Conservation (phyloP, 2,113 vertebrate species). For the Eurypyga helias region DNA sequence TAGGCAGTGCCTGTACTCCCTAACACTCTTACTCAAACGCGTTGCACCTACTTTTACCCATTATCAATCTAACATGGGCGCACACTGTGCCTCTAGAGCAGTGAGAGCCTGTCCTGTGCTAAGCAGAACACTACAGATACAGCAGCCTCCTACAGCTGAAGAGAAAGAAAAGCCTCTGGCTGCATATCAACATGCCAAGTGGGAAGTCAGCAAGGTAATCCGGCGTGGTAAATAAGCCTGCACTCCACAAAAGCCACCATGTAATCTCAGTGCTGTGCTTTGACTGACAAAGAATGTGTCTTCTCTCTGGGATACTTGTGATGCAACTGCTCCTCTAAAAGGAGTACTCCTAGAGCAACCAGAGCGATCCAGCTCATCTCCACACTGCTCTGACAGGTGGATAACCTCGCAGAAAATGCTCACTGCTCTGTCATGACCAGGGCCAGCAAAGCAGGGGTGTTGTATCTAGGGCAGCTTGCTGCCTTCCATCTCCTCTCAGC, state of each 20-base stretch:
- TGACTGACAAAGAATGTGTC: background rate
- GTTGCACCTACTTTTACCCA: background rate
- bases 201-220: background rate
- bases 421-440: background rate
- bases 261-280: background rate
- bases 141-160: background rate
- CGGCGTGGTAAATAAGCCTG: background rate
- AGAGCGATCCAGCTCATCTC: background rate
- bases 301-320: background rate
- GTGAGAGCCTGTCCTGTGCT: background rate
- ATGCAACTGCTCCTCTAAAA: background rate
- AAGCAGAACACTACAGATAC: background rate
- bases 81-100: background rate
- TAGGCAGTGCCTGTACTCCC: background rate
- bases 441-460: background rate
- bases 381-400: background rate
- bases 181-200: background rate
- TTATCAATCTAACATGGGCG: background rate
- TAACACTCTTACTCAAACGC: background rate
- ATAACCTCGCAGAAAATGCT: background rate
- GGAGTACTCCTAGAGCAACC: background rate
- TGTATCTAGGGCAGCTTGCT: background rate
- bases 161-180: background rate
- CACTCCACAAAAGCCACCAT: background rate
- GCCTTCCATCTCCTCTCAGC: background rate